Evolutionary conservation across 92 coral and sea anemone genomes (phyloP).

Genomic region (Isaurus tuberculatus): DNA sequence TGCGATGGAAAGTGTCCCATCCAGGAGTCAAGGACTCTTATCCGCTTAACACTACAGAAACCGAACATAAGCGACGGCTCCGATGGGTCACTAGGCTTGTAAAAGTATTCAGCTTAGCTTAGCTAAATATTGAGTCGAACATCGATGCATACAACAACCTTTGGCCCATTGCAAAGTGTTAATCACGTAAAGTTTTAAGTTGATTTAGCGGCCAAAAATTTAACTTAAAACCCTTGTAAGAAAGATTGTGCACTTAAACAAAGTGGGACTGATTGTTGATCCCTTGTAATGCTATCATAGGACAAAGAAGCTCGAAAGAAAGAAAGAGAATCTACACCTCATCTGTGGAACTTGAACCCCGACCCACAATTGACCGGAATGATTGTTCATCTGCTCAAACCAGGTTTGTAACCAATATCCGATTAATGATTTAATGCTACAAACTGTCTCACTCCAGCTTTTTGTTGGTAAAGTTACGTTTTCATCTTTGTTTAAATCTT

Average conservation of each 20-base stretch:
- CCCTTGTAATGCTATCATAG: slow-evolving; percentile 40
- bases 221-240: neutral
- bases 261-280: neutral
- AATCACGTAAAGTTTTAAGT: no score
- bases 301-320: slow-evolving; percentile 88
- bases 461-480: no score
- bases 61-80: no score
- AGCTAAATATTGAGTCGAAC: no score
- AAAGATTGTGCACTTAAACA: neutral
- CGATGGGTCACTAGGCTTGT: no score
- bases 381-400: slow-evolving; percentile 83
- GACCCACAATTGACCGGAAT: slow-evolving; percentile 94
- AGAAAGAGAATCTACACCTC: slow-evolving; percentile 90
- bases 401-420: slow-evolving; percentile 61
- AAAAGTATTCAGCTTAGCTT: no score
- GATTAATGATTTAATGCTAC: neutral
- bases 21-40: no score
- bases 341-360: slow-evolving; percentile 95
- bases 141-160: no score
- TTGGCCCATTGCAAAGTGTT: no score
- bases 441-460: neutral
- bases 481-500: no score
- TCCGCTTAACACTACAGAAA: no score
- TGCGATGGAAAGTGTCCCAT: no score
- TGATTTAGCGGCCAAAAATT: neutral